A percentile compares a stretch with the other conserved stretches of the same genome.
Conservation (phyloP, 2,888 invertebrate genomes). For the Ichneumoninae sp. region DNA sequence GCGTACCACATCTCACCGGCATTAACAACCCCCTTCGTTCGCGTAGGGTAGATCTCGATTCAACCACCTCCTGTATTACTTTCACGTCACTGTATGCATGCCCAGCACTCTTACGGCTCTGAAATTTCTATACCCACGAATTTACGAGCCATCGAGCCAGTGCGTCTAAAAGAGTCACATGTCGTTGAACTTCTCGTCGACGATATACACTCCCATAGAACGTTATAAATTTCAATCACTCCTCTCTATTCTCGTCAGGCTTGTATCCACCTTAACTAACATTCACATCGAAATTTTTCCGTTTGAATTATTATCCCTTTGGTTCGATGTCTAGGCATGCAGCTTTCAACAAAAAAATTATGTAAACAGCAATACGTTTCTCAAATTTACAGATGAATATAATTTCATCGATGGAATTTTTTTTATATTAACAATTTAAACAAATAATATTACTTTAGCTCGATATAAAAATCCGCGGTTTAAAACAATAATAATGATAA, state of each 20-base stretch:
- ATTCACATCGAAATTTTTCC: constrained; percentile 37
- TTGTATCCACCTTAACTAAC: background rate
- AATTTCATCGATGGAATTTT: background rate
- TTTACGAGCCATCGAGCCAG: constrained; percentile 56
- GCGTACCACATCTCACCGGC: constrained; percentile 64
- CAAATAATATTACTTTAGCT: constrained; percentile 22
- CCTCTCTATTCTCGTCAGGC: constrained; percentile 54
- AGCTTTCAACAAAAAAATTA: background rate
- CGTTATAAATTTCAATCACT: constrained; percentile 66
- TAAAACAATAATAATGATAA: background rate
- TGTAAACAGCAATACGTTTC: background rate
- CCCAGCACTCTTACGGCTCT: background rate
- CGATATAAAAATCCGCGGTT: background rate
- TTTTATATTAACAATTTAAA: too few species aligned
- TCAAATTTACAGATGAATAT: background rate
- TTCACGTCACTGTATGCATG: constrained; percentile 27
- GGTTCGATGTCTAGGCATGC: background rate
- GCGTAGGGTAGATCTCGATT: constrained; percentile 46
- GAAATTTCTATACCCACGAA: constrained; percentile 41
- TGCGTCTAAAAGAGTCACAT: constrained; percentile 58
- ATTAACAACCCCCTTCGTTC: constrained; percentile 54
- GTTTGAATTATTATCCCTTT: constrained; percentile 42
- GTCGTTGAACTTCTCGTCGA: constrained; percentile 52
- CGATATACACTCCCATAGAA: constrained; percentile 30
- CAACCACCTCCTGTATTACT: constrained; percentile 38